Percentiles rank a stretch among this genome's conserved stretches.
Conservation (phyloP, 2,113 vertebrate genomes). For the Rostratula benghalensis region DNA sequence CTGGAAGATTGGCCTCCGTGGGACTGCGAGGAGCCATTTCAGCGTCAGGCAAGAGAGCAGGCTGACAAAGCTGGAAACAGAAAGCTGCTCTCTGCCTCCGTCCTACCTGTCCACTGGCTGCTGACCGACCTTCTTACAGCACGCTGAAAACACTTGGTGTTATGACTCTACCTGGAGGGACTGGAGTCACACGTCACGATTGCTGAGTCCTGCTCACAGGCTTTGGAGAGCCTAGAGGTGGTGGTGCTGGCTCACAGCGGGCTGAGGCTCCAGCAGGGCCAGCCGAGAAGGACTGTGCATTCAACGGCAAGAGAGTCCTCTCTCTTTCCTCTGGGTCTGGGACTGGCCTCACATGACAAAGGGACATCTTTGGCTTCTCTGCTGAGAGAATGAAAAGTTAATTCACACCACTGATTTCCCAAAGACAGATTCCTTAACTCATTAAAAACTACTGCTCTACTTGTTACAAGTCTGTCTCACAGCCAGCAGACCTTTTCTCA, state of each 20-base stretch:
- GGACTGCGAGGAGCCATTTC: background rate
- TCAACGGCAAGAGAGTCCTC: background rate
- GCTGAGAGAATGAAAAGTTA: background rate
- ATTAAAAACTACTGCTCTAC: background rate
- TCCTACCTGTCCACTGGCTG: background rate
- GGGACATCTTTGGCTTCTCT: background rate
- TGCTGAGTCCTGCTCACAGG: background rate
- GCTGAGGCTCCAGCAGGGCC: background rate
- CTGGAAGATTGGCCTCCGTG: background rate
- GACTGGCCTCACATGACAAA: background rate
- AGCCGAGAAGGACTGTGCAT: background rate
- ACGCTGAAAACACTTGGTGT: background rate
- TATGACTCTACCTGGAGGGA: background rate
- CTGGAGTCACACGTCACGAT: background rate
- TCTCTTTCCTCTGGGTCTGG: background rate
- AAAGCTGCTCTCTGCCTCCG: background rate
- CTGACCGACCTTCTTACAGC: background rate
- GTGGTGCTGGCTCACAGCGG: rapidly evolving
- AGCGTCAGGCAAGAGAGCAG: background rate
- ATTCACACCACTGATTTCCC: background rate
- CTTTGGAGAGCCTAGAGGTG: background rate
- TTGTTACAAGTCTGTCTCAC: background rate
- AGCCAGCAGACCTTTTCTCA: background rate
- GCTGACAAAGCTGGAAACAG: background rate
- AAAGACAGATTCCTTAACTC: background rate